A percentile compares a stretch with the other conserved stretches of the same genome.
These are phyloP conservation scores for Mesaphorura yosii DNA, from an alignment of 1,140 invertebrate species.

Conservation along the genomic window DNA sequence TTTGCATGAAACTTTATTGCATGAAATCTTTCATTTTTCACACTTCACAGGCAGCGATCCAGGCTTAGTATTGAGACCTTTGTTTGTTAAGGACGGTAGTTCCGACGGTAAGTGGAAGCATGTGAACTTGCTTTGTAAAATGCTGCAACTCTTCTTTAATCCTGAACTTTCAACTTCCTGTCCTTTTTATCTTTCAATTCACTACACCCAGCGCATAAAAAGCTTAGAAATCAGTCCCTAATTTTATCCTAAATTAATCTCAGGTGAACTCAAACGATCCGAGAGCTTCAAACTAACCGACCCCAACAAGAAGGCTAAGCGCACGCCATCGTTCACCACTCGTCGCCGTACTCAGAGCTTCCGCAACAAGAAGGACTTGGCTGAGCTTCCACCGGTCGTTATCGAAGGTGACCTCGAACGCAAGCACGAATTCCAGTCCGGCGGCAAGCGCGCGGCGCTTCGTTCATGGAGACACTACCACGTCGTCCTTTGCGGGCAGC, in stretches of 20 bases:
- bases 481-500: constrained; percentile 84
- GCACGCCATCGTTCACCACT: constrained; percentile 90
- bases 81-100: constrained; percentile 5
- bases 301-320: constrained; percentile 54
- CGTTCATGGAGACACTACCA: constrained; percentile 92
- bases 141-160: neutral
- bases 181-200: no score
- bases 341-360: constrained; percentile 74
- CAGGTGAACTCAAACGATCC: constrained; percentile 26
- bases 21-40: neutral
- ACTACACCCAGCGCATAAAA: no score
- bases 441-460: constrained; percentile 67
- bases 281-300: constrained; percentile 33
- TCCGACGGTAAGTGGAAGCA: constrained; percentile 22
- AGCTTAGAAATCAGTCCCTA: no score
- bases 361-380: constrained; percentile 58
- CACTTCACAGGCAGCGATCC: constrained; percentile 18
- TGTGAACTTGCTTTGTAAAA: no score
- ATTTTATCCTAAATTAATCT: no score
- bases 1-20: constrained; percentile 3
- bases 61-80: constrained; percentile 16
- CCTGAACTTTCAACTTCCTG: no score
- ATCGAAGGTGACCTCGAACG: constrained; percentile 83
- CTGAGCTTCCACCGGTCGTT: constrained; percentile 73
- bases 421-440: constrained; percentile 86